Conservation (phyloP, 2,113 vertebrate species). For the Ptyas mucosa region DNA sequence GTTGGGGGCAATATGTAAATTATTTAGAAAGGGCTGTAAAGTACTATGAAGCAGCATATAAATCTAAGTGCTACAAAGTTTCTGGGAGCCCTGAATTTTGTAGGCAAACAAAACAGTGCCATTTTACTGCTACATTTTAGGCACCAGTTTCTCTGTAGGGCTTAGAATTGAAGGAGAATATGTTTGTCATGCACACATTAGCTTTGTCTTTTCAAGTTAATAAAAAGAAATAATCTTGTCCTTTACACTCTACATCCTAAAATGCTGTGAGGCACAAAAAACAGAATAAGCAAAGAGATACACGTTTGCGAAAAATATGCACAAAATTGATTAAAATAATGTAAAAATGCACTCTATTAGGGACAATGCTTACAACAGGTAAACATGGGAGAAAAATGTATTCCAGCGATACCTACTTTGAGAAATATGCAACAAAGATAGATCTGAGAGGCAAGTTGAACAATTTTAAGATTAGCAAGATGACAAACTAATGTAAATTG, state of each 20-base stretch:
- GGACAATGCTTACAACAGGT: background rate
- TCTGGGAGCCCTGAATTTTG: background rate
- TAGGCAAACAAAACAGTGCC: background rate
- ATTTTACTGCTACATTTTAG: background rate
- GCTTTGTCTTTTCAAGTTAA: background rate
- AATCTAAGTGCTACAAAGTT: background rate
- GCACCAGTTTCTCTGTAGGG: background rate
- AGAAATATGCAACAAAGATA: background rate
- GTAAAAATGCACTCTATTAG: background rate
- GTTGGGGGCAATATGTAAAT: no score
- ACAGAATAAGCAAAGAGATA: background rate
- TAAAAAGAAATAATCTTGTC: background rate
- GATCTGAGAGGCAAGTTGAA: background rate
- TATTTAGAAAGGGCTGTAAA: no score
- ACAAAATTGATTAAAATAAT: background rate
- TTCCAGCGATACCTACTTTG: background rate
- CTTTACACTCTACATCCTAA: background rate
- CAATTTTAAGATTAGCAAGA: background rate
- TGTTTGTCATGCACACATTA: background rate
- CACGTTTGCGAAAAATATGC: background rate
- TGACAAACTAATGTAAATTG: background rate
- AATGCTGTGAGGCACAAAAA: background rate
- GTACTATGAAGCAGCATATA: no score
- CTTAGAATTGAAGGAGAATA: background rate
- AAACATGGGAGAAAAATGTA: background rate